A percentile compares a stretch with the other conserved stretches of the same genome.
Conservation (phyloP, 2,888 invertebrate genomes). For the Heliconius sara region DNA sequence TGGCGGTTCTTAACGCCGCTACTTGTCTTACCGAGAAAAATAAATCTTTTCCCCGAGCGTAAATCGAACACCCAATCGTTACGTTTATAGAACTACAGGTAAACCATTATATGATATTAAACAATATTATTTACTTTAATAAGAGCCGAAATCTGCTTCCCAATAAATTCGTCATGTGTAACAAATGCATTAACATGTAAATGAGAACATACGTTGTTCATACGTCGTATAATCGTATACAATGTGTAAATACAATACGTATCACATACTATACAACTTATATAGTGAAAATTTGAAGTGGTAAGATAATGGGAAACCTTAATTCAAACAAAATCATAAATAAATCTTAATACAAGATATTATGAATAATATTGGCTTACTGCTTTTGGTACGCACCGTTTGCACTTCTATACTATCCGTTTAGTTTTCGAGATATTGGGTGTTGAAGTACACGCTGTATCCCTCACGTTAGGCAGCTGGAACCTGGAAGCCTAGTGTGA, state of each 20-base stretch:
- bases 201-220: constrained; percentile 17
- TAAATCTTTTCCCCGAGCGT: not conserved
- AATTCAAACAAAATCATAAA: too few relatives aligned
- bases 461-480: not conserved
- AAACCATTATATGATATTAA: not conserved
- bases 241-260: constrained; percentile 11
- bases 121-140: not conserved
- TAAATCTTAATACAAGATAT: too few relatives aligned
- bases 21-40: not conserved
- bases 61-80: not conserved
- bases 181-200: constrained; percentile 25
- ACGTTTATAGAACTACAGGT: not conserved
- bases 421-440: too few relatives aligned
- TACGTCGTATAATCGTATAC: constrained; percentile 20
- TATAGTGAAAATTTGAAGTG: not conserved
- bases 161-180: constrained; percentile 23
- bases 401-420: too few relatives aligned
- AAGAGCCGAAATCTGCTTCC: constrained; percentile 9
- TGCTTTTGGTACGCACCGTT: too few relatives aligned
- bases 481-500: too few relatives aligned
- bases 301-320: not conserved
- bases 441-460: not conserved
- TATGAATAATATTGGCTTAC: too few relatives aligned
- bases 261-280: not conserved
- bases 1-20: too few relatives aligned